Base-by-base conservation (phyloP, 2,113 vertebrate genomes). In the Cricetomys ansorgei region DNA sequence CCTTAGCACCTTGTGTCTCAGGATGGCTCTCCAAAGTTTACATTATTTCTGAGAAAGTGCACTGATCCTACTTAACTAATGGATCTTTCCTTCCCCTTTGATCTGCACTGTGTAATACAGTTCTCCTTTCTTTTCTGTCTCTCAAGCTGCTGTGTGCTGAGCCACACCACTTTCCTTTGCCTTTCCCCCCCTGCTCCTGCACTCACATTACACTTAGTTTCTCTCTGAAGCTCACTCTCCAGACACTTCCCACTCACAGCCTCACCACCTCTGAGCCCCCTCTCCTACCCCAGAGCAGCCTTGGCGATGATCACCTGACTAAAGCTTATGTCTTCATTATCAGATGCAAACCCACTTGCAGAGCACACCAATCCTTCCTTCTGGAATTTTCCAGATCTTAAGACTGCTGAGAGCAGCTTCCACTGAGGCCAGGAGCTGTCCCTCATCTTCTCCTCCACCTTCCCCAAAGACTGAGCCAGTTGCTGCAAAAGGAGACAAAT, bases 401-500 rank as follows among this genome's bases (percentile, higher is more conserved):
- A 48, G 48, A 23, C 75, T 64, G 45, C 88, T 13, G 29, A 81
- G 67, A 89, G 80, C 67, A 64, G 55, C 70, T 70, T 34, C 72
- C 25, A 57, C 45, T 16, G 31, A 92, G n/a, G 62, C 37, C 94
- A 57, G 40, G 3, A 29, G 67, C 64, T 4, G 0, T 7, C 19
- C 16, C 29, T 48, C 21, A 3, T 10, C 43, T 25, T 16, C 69
- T 21, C 43, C 17, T 10, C 77, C 53, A 40, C 23, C 57, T 53
- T 77, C 92, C 91, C 76, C 29, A 2, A 27, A 25, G 48, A 90
- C 59, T 89, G 34, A 84, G 77, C 69, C 0, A 0, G 40, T 89
- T 91, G 81, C 97, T 95, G 59, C 91, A 86, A 57, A 40, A 11
- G 40, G 57, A 93, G 87, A 93, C 37, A 76, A 67, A 92, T 3